Conservation (phyloP, 2,797 vertebrate genomes). For the Denticeps clupeoides region DNA sequence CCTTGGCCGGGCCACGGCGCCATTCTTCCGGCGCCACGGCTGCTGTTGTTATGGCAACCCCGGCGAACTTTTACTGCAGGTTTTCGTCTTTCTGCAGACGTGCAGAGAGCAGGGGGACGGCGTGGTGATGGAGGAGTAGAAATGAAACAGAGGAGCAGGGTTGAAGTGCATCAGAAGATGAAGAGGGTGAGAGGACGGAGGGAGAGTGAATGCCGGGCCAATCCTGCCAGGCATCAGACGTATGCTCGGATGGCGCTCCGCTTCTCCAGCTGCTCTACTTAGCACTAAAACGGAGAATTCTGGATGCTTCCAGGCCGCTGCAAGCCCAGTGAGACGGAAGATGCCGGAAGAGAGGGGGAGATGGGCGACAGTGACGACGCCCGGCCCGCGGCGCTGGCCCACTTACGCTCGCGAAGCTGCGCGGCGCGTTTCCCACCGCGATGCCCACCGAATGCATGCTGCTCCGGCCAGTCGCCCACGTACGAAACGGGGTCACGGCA, state of each 20-base stretch:
- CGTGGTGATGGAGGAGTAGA: no score
- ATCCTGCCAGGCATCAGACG: neutral
- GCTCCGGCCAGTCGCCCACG: no score
- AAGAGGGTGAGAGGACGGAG: neutral
- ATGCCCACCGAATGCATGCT: conserved; percentile 26
- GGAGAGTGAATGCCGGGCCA: neutral
- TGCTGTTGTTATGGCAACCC: conserved; percentile 1
- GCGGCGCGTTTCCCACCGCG: conserved; percentile 7
- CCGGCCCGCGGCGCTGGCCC: conserved; percentile 12
- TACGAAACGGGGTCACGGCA: no score
- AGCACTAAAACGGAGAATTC: neutral
- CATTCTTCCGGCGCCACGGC: conserved; percentile 1
- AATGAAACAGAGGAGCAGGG: no score
- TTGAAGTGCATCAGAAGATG: neutral
- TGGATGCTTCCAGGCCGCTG: neutral
- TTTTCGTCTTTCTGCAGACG: no score
- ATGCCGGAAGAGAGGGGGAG: neutral
- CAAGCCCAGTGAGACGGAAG: neutral
- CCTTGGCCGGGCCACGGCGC: conserved; percentile 3
- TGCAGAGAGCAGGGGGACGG: no score
- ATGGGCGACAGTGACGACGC: neutral
- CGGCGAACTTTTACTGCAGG: no score
- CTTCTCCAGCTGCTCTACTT: conserved; percentile 2
- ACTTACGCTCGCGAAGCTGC: conserved; percentile 15
- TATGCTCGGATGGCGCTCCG: neutral